Percentiles rank a stretch among this genome's conserved stretches.
These are phyloP conservation scores for Eptesicus fuscus DNA, from an alignment of 2,113 vertebrate genomes.

Conservation along the genomic window DNA sequence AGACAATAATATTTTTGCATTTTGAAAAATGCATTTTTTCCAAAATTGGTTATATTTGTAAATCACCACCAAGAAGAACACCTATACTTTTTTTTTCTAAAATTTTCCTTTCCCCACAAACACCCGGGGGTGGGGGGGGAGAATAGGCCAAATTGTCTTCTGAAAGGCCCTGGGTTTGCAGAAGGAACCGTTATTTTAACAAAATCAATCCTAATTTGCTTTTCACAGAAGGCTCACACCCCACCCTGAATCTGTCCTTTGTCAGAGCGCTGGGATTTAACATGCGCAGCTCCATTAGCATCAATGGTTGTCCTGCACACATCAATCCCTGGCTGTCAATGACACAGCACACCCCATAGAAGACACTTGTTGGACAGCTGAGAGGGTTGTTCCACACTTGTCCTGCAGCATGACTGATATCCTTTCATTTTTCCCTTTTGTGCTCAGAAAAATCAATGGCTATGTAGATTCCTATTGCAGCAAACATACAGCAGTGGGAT, in stretches of 20 bases:
- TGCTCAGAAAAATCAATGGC: background rate
- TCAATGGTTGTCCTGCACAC: background rate
- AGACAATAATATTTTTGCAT: background rate
- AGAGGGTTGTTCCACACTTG: background rate
- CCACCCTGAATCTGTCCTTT: background rate
- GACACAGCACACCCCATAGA: background rate
- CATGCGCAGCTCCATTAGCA: background rate
- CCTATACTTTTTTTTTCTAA: background rate
- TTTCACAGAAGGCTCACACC: background rate
- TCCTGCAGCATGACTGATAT: background rate
- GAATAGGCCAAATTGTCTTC: background rate
- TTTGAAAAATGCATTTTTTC: slow-evolving; percentile 1
- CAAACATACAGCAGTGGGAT: background rate
- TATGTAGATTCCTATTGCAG: background rate
- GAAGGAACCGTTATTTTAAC: slow-evolving; percentile 13
- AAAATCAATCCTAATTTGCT: slow-evolving; percentile 10
- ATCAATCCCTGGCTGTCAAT: background rate
- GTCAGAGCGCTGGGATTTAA: background rate
- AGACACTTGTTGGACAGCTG: background rate
- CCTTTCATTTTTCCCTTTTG: background rate
- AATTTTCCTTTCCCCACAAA: background rate
- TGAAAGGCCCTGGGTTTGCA: background rate
- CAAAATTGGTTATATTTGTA: background rate
- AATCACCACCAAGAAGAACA: background rate
- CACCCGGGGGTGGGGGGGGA: rapidly evolving